Evolutionary conservation across 2,113 vertebrate genomes (phyloP), one percentile per base, ranked within the genome.

Genomic region (Scartelaos histophorus): DNA sequence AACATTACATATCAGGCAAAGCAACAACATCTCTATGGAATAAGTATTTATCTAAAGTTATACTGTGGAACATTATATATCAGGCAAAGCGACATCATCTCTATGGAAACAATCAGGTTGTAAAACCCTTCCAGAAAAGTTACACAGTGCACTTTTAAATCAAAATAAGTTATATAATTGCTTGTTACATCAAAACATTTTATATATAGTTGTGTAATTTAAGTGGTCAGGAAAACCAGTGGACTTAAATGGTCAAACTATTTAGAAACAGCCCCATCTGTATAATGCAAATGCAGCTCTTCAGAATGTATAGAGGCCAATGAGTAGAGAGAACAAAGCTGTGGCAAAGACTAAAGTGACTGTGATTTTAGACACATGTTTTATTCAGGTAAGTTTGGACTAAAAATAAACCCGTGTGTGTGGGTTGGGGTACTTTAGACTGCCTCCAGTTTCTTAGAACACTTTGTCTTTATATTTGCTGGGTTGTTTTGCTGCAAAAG

Each of bases 301-400:
- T 51, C 17, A 51, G 16, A 19, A 19, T 51, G 16, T 51, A 51
- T 51, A 51, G 1, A 51, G 17, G 49, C 12, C 16, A 51, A 51
- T 51, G 19, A 51, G 16, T 51, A 17, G 16, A 51, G 49, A 51
- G 49, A 51, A 51, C 15, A 24, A 60, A 13, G 56, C 56, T 38
- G 49, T 47, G 17, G 24, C 10, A 58, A 13, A 24, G 47, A 53
- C 61, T 70, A 35, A 66, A 1, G 57, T 60, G 57, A 29, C 57
- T 24, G 57, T 25, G 57, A 60, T 60, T 60, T 60, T 15, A 60
- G 29, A 29, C 57, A 60, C 22, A 60, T 60, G 57, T 60, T 60
- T 60, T 60, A 60, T 60, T 60, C 24, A 60, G 57, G 57, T 60
- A 60, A 25, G 57, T 60, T 60, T 60, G 57, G 57, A 60, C 57